Percentiles rank a stretch among this genome's conserved stretches.
phyloP scores from a whole-genome alignment of 2,888 invertebrate species.

The Cordylochernes scorpioides region DNA sequence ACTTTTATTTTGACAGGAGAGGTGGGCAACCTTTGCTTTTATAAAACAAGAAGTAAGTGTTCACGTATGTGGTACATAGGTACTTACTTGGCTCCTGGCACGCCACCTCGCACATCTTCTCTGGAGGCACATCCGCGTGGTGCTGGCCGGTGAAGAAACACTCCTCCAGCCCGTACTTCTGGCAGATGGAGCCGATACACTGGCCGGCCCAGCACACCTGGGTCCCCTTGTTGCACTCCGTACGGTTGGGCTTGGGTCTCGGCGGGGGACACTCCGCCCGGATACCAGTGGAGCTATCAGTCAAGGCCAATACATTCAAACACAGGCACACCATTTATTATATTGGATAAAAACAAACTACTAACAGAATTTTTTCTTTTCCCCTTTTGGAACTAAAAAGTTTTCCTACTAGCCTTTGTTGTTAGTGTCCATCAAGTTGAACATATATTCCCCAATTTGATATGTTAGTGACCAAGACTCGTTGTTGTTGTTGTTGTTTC shows the following conservation, averaged over 20 bases:
- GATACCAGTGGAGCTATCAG: constrained; percentile 29
- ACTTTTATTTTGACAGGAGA: no score
- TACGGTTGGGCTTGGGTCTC: constrained; percentile 45
- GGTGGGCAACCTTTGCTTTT: no score
- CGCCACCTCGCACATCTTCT: constrained; percentile 75
- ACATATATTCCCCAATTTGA: no score
- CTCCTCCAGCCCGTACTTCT: constrained; percentile 74
- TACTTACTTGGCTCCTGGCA: constrained; percentile 54
- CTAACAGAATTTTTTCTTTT: not conserved
- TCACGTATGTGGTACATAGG: no score
- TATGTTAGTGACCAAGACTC: no score
- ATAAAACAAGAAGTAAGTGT: not conserved
- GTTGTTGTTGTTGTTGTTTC: no score
- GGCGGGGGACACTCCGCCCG: constrained; percentile 68
- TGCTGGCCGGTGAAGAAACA: constrained; percentile 73
- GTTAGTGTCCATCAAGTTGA: no score
- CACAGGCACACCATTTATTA: not conserved
- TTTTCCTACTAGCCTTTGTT: no score
- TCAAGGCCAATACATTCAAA: not conserved
- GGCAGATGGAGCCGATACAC: constrained; percentile 80
- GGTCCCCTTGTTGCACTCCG: constrained; percentile 77
- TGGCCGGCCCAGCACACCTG: constrained; percentile 41
- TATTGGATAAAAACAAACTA: not conserved
- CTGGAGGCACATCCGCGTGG: constrained; percentile 28
- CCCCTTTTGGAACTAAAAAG: not conserved